Percentiles rank a stretch among this genome's conserved stretches.
Evolutionary conservation across 2,888 invertebrate species (phyloP).

Genomic region (Cheilosia vulpina): DNA sequence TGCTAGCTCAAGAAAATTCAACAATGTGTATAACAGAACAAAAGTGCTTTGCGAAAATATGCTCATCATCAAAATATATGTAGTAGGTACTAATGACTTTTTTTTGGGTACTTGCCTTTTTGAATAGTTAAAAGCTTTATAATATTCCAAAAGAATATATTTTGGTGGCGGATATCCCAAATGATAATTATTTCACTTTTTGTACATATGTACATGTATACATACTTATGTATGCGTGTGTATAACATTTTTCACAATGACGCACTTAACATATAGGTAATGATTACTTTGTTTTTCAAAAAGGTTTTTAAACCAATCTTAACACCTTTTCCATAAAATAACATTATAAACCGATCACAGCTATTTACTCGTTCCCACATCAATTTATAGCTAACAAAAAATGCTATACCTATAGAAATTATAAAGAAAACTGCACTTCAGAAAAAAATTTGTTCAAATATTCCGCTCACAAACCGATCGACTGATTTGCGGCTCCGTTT

Average conservation of each 20-base stretch:
- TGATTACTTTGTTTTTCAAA: neutral
- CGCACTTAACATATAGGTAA: slow-evolving; percentile 13
- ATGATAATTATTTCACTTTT: slow-evolving; percentile 19
- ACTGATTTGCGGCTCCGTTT: slow-evolving; percentile 50
- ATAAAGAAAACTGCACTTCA: slow-evolving; percentile 25
- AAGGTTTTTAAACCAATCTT: too few species aligned
- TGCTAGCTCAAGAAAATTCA: neutral
- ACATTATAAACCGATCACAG: neutral
- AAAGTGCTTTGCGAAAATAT: neutral
- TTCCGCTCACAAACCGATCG: slow-evolving; percentile 31
- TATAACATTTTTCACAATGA: slow-evolving; percentile 9
- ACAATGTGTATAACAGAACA: too few species aligned
- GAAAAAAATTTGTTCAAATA: slow-evolving; percentile 30
- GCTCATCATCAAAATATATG: slow-evolving; percentile 23
- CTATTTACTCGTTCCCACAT: neutral
- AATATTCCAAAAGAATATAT: slow-evolving; percentile 9
- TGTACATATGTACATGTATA: slow-evolving; percentile 4
- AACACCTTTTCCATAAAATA: neutral
- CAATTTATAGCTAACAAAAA: neutral
- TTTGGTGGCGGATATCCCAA: slow-evolving; percentile 25
- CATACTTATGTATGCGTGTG: neutral
- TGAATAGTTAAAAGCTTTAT: slow-evolving; percentile 8
- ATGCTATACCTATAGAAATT: slow-evolving; percentile 1
- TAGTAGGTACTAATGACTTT: neutral
- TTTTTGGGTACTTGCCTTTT: slow-evolving; percentile 11